Percentiles rank a stretch among this genome's conserved stretches.
phyloP scores from a whole-genome alignment of 2,888 invertebrate genomes.

The Parnassius smintheus region DNA sequence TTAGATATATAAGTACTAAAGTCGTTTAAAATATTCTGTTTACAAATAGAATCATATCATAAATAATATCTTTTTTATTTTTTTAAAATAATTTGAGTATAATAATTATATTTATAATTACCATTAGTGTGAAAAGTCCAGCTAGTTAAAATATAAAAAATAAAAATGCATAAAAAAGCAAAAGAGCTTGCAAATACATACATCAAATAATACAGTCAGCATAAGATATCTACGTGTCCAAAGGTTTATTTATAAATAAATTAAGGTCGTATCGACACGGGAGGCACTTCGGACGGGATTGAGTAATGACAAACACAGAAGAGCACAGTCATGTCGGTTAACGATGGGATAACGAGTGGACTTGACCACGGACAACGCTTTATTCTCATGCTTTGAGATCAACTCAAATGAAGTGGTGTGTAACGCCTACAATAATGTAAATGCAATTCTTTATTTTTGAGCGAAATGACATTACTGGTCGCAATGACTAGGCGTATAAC shows the following conservation, averaged over 20 bases:
- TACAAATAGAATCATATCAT: too few species aligned
- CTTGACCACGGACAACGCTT: slow-evolving; percentile 38
- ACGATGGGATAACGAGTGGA: slow-evolving; percentile 53
- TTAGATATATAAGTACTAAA: too few species aligned
- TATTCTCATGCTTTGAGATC: slow-evolving; percentile 41
- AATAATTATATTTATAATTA: too few species aligned
- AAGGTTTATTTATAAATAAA: slow-evolving; percentile 75
- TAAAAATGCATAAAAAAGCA: too few species aligned
- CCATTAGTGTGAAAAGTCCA: too few species aligned
- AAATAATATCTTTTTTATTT: too few species aligned
- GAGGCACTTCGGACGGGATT: slow-evolving; percentile 60
- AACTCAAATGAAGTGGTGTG: slow-evolving; percentile 20
- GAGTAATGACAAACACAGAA: slow-evolving; percentile 57
- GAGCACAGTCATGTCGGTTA: slow-evolving; percentile 65
- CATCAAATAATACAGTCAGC: neutral
- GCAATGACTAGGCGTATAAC: slow-evolving; percentile 17
- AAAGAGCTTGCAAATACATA: too few species aligned
- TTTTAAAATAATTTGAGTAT: too few species aligned
- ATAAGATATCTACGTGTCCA: slow-evolving; percentile 31
- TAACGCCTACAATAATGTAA: slow-evolving; percentile 35
- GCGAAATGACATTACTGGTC: slow-evolving; percentile 18
- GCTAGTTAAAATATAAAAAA: too few species aligned
- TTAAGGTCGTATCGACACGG: slow-evolving; percentile 58
- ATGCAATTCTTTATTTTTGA: slow-evolving; percentile 34
- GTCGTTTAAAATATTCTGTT: too few species aligned